phyloP scores from a whole-genome alignment of 2,888 invertebrate genomes.

The Netelia fuscicornis region DNA sequence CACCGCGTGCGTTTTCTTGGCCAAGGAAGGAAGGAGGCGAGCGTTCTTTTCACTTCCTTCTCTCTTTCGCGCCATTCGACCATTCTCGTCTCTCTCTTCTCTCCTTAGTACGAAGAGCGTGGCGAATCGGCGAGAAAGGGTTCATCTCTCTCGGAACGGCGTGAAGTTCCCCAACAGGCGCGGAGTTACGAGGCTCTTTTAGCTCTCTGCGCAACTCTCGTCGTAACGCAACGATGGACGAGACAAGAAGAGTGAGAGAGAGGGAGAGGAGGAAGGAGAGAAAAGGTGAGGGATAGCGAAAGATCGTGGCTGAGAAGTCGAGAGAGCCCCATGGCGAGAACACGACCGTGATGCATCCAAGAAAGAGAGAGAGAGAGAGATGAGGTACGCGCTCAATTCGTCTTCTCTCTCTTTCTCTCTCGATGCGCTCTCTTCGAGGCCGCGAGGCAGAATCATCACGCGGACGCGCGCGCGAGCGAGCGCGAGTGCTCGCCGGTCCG shows the following conservation, averaged over 20 bases:
- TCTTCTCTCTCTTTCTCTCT: slow-evolving; percentile 33
- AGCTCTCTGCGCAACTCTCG: background rate
- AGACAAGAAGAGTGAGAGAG: slow-evolving; percentile 7
- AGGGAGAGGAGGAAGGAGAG: background rate
- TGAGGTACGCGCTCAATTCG: slow-evolving; percentile 63
- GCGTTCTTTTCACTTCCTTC: slow-evolving; percentile 16
- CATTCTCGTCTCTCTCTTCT: slow-evolving; percentile 42
- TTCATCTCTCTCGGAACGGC: slow-evolving; percentile 54
- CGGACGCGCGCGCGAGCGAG: slow-evolving; percentile 52
- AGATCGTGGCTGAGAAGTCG: slow-evolving; percentile 29
- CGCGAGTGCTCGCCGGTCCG: slow-evolving; percentile 67
- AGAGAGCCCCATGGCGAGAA: slow-evolving; percentile 50
- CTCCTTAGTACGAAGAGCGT: slow-evolving; percentile 56
- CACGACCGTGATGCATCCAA: slow-evolving; percentile 37
- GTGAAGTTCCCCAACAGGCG: slow-evolving; percentile 65
- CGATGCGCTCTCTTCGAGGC: slow-evolving; percentile 64
- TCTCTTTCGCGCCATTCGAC: slow-evolving; percentile 33
- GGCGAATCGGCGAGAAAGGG: slow-evolving; percentile 67
- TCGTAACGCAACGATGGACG: slow-evolving; percentile 32
- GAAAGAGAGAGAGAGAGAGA: slow-evolving; percentile 45
- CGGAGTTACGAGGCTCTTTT: slow-evolving; percentile 63
- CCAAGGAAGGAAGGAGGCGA: background rate
- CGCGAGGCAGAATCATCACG: slow-evolving; percentile 77
- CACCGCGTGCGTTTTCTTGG: slow-evolving; percentile 49
- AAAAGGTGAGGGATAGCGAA: slow-evolving; percentile 9